These are phyloP conservation scores for Pollicipes pollicipes DNA, from an alignment of 1,140 invertebrate genomes.

Conservation along the genomic window DNA sequence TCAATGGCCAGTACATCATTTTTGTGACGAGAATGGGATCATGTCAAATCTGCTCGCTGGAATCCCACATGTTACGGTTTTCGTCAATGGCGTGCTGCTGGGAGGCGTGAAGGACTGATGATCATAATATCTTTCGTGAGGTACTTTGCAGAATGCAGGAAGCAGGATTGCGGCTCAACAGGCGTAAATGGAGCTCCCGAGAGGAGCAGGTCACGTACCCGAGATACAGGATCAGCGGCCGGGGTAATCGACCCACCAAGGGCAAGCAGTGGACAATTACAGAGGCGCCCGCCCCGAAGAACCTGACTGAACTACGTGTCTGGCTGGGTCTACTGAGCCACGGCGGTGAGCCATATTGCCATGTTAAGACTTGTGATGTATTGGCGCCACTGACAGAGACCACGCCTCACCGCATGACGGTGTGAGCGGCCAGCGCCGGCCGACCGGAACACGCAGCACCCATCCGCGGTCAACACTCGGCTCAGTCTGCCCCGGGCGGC, in stretches of 20 bases:
- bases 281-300: not conserved
- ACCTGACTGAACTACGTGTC: not conserved
- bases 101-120: not conserved
- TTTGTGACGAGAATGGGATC: no score
- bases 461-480: no score
- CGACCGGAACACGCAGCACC: no score
- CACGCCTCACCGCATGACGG: no score
- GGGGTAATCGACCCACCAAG: not conserved
- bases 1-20: no score
- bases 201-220: not conserved
- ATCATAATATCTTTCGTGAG: not conserved
- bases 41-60: not conserved
- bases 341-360: no score
- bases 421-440: no score
- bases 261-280: not conserved
- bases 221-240: not conserved
- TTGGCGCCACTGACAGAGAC: no score
- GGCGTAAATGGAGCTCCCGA: not conserved
- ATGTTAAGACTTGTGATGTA: no score
- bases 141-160: not conserved
- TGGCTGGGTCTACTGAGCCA: not conserved
- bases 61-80: not conserved
- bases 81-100: not conserved
- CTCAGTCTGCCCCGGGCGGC: no score
- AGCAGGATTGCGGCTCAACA: not conserved